Evolutionary conservation across 2,888 invertebrate species (phyloP), one percentile per base, ranked within the genome.

Genomic region (Pyrrhosoma nymphula): DNA sequence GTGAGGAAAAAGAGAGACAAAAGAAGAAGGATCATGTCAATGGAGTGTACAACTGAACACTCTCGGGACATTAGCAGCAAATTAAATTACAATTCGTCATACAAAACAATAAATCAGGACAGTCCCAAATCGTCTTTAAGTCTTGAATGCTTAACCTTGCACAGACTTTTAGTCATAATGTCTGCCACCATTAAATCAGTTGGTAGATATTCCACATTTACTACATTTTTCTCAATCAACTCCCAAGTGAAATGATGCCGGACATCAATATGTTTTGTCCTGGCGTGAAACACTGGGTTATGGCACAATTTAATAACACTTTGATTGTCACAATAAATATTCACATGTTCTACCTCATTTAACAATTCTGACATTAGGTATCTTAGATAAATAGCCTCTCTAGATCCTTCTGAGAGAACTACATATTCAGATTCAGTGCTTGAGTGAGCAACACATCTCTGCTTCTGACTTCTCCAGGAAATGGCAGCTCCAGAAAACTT

Each of bases 61-160:
- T 63, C 63, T 63, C 4, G 16, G 63, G 63, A 63, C 63, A 63
- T 63, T 63, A 63, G 23, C 63, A 23, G 63, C 23, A 63, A 63
- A 63, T 63, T 16, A 63, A 63, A 18, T 20, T 63, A 63, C 20
- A 20, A 63, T 63, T 63, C 16, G 18, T 63, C 63, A 63, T n/a
- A n/a, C n/a, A n/a, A n/a, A n/a, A n/a, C n/a, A n/a, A n/a, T n/a
- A n/a, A n/a, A n/a, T n/a, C n/a, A 63, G 63, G 23, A 63, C 63
- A 63, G 63, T 63, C 63, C 63, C 63, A 20, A 23, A 23, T 23
- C 23, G 63, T 63, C 16, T 63, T 63, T 63, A 63, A 63, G 63
- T 63, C 96, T 97, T 97, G 96, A 97, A 97, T 12, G 97, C 97
- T 35, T 97, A 96, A 90, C 97, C 96, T 96, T 97, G 96, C 63